Evolutionary conservation across 2,113 vertebrate genomes (phyloP), one percentile per base, ranked within the genome.

Genomic region (Helogale parvula): DNA sequence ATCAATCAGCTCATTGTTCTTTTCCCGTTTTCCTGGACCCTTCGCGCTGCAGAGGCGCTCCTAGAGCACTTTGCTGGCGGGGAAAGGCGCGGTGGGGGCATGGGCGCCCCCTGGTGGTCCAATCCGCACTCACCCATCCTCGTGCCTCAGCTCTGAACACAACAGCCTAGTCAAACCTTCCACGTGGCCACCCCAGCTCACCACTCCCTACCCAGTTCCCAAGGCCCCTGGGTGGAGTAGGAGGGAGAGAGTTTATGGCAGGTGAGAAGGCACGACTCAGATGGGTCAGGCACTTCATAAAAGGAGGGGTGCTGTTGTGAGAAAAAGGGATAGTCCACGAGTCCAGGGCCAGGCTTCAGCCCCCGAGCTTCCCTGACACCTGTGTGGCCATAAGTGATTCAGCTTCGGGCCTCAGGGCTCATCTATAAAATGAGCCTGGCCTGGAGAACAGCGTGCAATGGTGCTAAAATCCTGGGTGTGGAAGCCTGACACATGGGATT

Each of bases 1-100:
- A 92, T 98, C 97, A 98, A 97, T 96, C 8, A 82, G 74, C 29
- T 68, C 88, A 72, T 98, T 98, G 98, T 98, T 96, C n/a, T 45
- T 16, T 31, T 33, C 5, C 47, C 86, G 45, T 60, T 81, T 81
- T 63, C 74, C 60, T 41, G 96, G 92, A 84, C 89, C 72, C 12
- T 86, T 97, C 41, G 35, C 66, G 35, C 72, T 66, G 10, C 25
- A 2, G 4, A 45, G 68, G 23, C 52, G 4, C 66, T n/a, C 50
- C 50, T 27, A 1, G 65, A 7, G 80, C 7, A 2, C 16, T 21
- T 1, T 29, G 74, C 68, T 66, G 19, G 33, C 14, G 4, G 35
- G 19, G 12, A n/a, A 60, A 16, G 3, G 23, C 11, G 12, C 35
- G 68, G 66, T 10, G n/a, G 0, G 1, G 19, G 29, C 54, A 31